Conservation (phyloP, 2,797 vertebrate species). For the Ctenochaetus hawaiiensis region DNA sequence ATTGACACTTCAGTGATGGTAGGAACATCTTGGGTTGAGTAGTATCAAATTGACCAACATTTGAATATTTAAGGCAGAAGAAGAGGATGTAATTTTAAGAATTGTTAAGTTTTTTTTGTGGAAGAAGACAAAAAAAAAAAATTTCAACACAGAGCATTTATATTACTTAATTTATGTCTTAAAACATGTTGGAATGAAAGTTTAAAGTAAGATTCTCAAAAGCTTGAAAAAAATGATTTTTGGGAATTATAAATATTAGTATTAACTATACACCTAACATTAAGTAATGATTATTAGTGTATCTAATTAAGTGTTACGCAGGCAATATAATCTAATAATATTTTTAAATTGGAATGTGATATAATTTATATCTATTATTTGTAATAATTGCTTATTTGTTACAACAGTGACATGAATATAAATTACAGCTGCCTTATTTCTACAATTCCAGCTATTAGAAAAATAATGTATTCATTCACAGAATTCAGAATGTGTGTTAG, state of each 20-base stretch:
- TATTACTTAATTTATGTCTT: no score
- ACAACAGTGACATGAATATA: neutral
- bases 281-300: neutral
- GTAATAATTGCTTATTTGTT: slow-evolving; percentile 12
- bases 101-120: neutral
- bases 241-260: neutral
- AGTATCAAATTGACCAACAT: neutral
- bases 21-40: neutral
- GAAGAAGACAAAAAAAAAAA: neutral
- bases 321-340: neutral
- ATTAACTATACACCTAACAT: neutral
- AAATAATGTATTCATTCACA: neutral
- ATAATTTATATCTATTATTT: neutral
- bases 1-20: neutral
- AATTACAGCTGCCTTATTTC: slow-evolving; percentile 19
- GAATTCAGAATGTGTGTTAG: neutral
- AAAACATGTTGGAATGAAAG: neutral
- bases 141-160: neutral
- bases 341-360: neutral
- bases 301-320: neutral
- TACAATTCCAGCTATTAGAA: neutral
- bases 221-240: neutral
- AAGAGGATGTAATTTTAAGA: neutral
- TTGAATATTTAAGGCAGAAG: neutral
- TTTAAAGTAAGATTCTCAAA: neutral